phyloP scores from a whole-genome alignment of 2,797 vertebrate genomes.

The Jordanella pulchra region DNA sequence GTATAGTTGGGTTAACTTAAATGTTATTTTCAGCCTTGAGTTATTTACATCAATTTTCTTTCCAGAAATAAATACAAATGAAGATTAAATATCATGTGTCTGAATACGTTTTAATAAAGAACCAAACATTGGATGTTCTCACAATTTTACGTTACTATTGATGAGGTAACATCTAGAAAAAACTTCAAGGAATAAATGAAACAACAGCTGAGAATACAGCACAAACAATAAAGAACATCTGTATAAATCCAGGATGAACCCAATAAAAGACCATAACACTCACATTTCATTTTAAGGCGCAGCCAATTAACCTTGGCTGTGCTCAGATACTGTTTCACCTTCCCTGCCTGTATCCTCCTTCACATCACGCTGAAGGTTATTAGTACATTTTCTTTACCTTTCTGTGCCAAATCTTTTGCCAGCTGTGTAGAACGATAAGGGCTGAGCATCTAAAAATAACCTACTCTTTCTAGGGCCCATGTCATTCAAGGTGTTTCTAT shows the following conservation, averaged over 20 bases:
- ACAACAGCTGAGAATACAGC: neutral
- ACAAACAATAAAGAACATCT: neutral
- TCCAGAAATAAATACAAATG: neutral
- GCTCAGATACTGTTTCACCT: constrained; percentile 14
- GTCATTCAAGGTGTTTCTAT: constrained; percentile 65
- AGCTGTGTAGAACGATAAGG: constrained; percentile 73
- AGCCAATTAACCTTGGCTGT: constrained; percentile 28
- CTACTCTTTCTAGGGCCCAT: constrained; percentile 41
- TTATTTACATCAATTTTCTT: neutral
- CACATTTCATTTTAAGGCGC: constrained; percentile 19
- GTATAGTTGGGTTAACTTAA: neutral
- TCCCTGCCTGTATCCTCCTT: constrained; percentile 34
- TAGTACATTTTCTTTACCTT: constrained; percentile 65
- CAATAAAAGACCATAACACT: neutral
- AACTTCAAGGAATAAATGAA: neutral
- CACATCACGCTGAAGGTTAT: constrained; percentile 52
- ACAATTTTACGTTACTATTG: neutral
- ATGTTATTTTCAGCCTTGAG: neutral
- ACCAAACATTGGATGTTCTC: neutral
- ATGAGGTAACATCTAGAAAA: neutral
- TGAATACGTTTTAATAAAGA: neutral
- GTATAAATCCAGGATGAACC: neutral
- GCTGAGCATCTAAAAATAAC: constrained; percentile 69
- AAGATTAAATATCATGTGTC: neutral
- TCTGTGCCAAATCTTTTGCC: constrained; percentile 50